Evolutionary conservation across 2,113 vertebrate species (phyloP), one percentile per base, ranked within the genome.

Genomic region (Pipra filicauda): DNA sequence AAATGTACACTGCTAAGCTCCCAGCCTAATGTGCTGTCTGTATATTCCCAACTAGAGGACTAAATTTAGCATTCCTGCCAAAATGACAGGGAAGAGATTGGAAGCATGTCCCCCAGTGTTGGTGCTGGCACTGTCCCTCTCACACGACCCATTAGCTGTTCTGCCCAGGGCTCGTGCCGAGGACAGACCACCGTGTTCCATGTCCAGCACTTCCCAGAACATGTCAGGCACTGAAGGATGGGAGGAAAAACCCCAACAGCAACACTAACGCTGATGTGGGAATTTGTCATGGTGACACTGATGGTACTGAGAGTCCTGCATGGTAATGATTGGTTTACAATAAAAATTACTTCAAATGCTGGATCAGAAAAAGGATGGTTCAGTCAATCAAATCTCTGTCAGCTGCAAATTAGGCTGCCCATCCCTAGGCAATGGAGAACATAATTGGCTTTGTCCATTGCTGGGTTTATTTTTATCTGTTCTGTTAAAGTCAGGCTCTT

Each of bases 371-470:
- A 96, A 85, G 81, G 91, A 96, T 89, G 85, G 91, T 33, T 93
- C 91, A 87, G 95, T 97, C 93, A 84, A 91, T 95, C 96, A 97
- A 70, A 96, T 92, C 73, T 51, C 76, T 97, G 96, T 93, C 96
- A 97, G 92, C 93, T 96, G 92, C 91, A 97, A 95, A 97, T 97
- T 94, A 96, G 95, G 95, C 86, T 97, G 92, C 73, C 95, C 96
- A 95, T 96, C 96, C 95, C 86, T 96, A 97, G 93, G 96, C 96
- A 96, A 91, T 95, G 86, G 91, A 85, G 93, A 96, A 81, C 54
- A 79, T 96, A 96, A 97, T 94, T 96, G 94, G 83, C 92, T 93
- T 96, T 95, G 95, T 92, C 94, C 88, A 85, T 65, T 8, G 66
- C 92, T 16, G 46, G 76, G 67, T 94, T 95, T 95, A 97, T 96